phyloP scores from a whole-genome alignment of 1,140 invertebrate species.

The Philotrypesis tridentata region DNA sequence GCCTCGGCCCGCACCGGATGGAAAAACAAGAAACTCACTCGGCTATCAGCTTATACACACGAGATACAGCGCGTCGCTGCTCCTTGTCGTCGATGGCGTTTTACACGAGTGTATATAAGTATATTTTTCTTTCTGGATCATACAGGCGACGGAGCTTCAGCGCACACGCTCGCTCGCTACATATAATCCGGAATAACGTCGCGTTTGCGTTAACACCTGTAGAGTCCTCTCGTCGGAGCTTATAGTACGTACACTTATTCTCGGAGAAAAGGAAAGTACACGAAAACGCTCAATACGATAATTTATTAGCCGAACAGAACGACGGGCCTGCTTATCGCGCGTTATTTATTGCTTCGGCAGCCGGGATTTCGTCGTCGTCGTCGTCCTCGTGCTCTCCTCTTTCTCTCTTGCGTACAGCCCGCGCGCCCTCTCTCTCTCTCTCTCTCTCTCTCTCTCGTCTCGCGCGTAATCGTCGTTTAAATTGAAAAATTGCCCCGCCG shows the following conservation, averaged over 20 bases:
- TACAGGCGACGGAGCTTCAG: no score
- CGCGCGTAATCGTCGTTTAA: slow-evolving; percentile 31
- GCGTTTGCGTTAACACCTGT: background rate
- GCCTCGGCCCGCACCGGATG: background rate
- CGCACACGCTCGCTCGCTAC: no score
- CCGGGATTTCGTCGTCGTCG: background rate
- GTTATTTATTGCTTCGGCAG: background rate
- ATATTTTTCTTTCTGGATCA: background rate
- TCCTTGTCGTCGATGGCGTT: background rate
- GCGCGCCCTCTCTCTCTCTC: background rate
- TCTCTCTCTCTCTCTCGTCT: background rate
- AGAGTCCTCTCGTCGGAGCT: background rate
- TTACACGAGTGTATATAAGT: background rate
- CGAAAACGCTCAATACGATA: background rate
- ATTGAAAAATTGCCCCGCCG: slow-evolving; percentile 31
- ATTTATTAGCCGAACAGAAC: background rate
- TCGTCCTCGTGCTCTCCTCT: background rate
- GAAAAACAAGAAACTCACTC: background rate
- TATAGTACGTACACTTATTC: no score
- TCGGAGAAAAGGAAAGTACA: background rate
- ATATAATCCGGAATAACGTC: background rate
- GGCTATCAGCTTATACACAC: background rate
- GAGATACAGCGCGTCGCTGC: no score
- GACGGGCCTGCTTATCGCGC: background rate
- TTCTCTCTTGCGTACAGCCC: slow-evolving; percentile 2